Percentiles rank a stretch among this genome's conserved stretches.
phyloP scores from a whole-genome alignment of 2,888 invertebrate species.

The Athalia circularis region DNA sequence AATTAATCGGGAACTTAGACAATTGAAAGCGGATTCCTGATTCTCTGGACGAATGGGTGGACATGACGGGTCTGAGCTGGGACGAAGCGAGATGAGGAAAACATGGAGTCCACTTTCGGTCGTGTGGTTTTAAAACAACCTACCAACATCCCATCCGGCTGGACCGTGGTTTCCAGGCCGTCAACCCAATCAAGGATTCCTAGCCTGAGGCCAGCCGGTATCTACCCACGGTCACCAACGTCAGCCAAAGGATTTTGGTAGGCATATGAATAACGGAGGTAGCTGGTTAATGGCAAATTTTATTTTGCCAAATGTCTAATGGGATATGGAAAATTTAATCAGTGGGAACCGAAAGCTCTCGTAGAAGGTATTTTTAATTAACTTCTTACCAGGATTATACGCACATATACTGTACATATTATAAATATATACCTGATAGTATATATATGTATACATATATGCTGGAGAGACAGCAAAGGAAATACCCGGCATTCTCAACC shows the following conservation, averaged over 20 bases:
- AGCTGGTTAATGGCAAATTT: slow-evolving; percentile 3
- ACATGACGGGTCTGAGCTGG: slow-evolving; percentile 13
- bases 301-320: slow-evolving; percentile 17
- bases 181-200: slow-evolving; percentile 44
- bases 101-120: slow-evolving; percentile 36
- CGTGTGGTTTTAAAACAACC: slow-evolving; percentile 44
- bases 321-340: slow-evolving; percentile 36
- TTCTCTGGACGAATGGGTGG: background rate
- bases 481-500: slow-evolving; percentile 25
- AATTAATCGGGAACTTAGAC: slow-evolving; percentile 36
- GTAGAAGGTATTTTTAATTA: slow-evolving; percentile 27
- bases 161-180: slow-evolving; percentile 42
- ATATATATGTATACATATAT: background rate
- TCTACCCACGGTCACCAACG: slow-evolving; percentile 26
- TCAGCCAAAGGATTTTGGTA: slow-evolving; percentile 27
- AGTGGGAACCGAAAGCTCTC: background rate
- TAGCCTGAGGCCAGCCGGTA: slow-evolving; percentile 25
- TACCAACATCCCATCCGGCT: slow-evolving; percentile 28
- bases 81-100: slow-evolving; percentile 29
- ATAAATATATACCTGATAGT: slow-evolving; percentile 2
- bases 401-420: background rate
- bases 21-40: slow-evolving; percentile 27
- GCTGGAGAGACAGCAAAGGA: slow-evolving; percentile 14
- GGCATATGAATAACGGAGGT: slow-evolving; percentile 14
- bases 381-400: slow-evolving; percentile 15